Base-by-base conservation (phyloP, 2,888 invertebrate genomes). In the Apantesis nais region DNA sequence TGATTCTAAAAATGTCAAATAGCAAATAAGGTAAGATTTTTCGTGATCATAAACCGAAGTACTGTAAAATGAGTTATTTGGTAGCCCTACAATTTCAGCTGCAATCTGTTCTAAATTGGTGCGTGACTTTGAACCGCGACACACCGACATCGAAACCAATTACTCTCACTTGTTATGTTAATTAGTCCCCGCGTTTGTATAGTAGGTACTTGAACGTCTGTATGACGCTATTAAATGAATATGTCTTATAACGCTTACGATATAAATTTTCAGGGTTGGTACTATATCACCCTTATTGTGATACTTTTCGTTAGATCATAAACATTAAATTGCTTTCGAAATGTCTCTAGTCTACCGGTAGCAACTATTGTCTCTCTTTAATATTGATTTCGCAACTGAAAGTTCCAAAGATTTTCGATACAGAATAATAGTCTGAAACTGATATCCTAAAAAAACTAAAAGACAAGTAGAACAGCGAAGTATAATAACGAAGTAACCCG, bases 101-200 rank as follows among this genome's bases (percentile, higher is more conserved):
- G 67, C 61, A 80, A 78, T 84, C 77, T 80, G 74, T 70, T 68
- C 68, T 73, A 74, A 75, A 74, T 78, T 63, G 69, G 73, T 72
- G 79, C 80, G 82, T 83, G 84, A 84, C 78, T 84, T 83, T 82
- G 82, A 82, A 82, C 80, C 75, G 72, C 77, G 79, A 77, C 79
- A 76, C 78, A 74, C 74, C 81, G 84, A 83, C 86, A 85, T 86
- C 84, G 84, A 85, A 88, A 89, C 87, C 90, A 90, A 91, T 91
- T 89, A 89, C 83, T 82, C 83, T 86, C 88, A 89, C 89, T 90
- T 91, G 90, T 90, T 87, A 88, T 86, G 87, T 88, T 90, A 90
- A 91, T 91, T 90, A 90, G 86, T 83, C 82, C 78, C 82, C 68
- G 75, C 83, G 85, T 83, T 88, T 86, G 88, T 87, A 80, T 78